Percentiles rank a stretch among this genome's conserved stretches.
phyloP scores from a whole-genome alignment of 2,113 vertebrate species.

The Anoplopoma fimbria region DNA sequence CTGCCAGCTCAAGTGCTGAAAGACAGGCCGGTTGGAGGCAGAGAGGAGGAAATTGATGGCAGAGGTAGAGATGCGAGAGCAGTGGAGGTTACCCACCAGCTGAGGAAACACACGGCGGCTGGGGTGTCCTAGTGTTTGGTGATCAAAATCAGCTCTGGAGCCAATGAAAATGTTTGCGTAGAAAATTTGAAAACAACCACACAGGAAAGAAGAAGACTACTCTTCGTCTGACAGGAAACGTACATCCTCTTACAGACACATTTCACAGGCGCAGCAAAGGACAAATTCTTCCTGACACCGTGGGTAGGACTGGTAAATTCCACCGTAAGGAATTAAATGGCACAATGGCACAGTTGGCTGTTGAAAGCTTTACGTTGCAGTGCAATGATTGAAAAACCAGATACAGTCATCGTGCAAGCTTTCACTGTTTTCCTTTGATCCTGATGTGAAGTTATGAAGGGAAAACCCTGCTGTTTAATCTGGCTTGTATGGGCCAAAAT shows the following conservation, averaged over 20 bases:
- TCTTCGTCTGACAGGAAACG: constrained; percentile 70
- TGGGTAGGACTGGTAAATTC: constrained; percentile 8
- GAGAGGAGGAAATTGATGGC: constrained; percentile 66
- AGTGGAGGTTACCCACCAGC: constrained; percentile 81
- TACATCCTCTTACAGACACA: constrained; percentile 67
- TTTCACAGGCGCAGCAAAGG: constrained; percentile 39
- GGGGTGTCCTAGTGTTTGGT: constrained; percentile 56
- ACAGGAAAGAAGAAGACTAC: constrained; percentile 71
- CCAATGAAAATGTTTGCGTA: constrained; percentile 82
- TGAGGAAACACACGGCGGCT: constrained; percentile 79
- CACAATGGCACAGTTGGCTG: constrained; percentile 17
- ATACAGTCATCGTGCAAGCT: neutral
- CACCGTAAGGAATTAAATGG: constrained; percentile 30
- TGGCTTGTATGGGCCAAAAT: neutral
- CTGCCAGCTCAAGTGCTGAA: constrained; percentile 37
- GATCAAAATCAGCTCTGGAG: constrained; percentile 66
- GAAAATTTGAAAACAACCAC: constrained; percentile 74
- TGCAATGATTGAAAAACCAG: constrained; percentile 15
- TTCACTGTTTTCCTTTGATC: constrained; percentile 8
- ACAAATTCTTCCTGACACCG: constrained; percentile 50
- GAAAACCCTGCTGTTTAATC: neutral
- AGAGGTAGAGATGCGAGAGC: constrained; percentile 60
- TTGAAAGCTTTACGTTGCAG: constrained; percentile 13
- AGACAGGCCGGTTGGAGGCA: constrained; percentile 41
- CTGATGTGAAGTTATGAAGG: neutral